Conservation (phyloP, 2,797 vertebrate genomes). For the Anguilla obscura region DNA sequence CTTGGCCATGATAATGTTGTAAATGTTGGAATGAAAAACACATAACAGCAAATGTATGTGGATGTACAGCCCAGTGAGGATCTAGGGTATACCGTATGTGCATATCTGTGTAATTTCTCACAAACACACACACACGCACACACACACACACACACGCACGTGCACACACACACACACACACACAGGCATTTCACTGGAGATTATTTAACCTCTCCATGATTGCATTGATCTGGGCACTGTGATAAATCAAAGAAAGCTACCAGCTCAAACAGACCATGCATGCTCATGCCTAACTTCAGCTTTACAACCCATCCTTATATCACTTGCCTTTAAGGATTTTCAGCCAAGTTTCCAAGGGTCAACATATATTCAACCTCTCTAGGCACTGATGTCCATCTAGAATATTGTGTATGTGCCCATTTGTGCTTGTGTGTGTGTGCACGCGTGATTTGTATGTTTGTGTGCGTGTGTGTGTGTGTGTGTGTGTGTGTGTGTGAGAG, state of each 20-base stretch:
- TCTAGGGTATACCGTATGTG: background rate
- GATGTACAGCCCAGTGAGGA: background rate
- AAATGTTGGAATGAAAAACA: background rate
- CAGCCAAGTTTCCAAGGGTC: background rate
- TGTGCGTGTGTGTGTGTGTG: background rate
- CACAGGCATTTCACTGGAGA: conserved; percentile 39
- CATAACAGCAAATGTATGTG: background rate
- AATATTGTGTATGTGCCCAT: background rate
- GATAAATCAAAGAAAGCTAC: background rate
- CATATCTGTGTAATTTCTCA: background rate
- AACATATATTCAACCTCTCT: conserved; percentile 11
- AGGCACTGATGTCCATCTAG: background rate
- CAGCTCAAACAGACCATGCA: background rate
- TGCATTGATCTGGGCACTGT: conserved; percentile 46
- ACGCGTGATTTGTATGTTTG: background rate
- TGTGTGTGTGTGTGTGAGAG: background rate
- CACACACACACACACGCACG: conserved; percentile 16
- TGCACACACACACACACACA: conserved; percentile 19
- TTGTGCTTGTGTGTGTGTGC: background rate
- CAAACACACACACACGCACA: conserved; percentile 17
- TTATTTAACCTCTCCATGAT: conserved; percentile 34
- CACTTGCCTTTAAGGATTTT: background rate
- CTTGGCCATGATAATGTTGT: background rate
- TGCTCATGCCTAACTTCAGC: background rate
- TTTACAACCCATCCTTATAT: background rate